Base-by-base conservation (phyloP, 2,113 vertebrate genomes). In the Nannobrachium achirus region DNA sequence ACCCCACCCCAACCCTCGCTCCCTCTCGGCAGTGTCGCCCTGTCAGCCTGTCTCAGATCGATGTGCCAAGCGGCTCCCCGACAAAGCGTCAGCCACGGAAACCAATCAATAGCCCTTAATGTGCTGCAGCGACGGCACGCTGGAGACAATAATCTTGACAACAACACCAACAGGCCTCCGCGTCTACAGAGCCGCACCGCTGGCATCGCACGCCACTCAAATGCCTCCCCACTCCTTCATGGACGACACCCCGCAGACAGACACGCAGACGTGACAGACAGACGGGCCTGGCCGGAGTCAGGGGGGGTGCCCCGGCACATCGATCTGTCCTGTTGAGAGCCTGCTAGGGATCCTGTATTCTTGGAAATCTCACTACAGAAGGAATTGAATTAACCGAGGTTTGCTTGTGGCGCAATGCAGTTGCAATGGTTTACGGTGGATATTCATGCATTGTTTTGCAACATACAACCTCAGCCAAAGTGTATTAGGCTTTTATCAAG, bases 41-140 rank as follows among this genome's bases (percentile, higher is more conserved):
- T 84, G 87, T 86, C 72, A 82, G 83, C 71, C 85, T 86, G 88
- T 89, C 84, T 82, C 70, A 20, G 76, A 89, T 92, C 90, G 87
- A 92, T 91, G 79, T 3, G 60, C 73, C 82, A 66, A 89, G 80
- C 84, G 71, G 81, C 84, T 87, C 87, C 81, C 78, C 73, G 68
- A 90, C 88, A 84, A 87, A 89, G 87, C 86, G 68, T 74, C 86
- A 81, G 85, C 88, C 73, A 64, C 52, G 74, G 80, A 88, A 80
- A 82, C 77, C 69, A 80, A 92, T 92, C 92, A 87, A 92, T 91
- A 91, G 56, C 63, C 75, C 66, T 89, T 92, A 91, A 92, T 91
- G 89, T 86, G 86, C 75, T 67, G 52, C 82, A 79, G 89, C 74
- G 81, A 67, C 82, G 80, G 78, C 82, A 52, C 79, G 73, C 85